A percentile compares a stretch with the other conserved stretches of the same genome.
Evolutionary conservation across 1,140 invertebrate genomes (phyloP).

Genomic region (Luehdorfia chinensis): DNA sequence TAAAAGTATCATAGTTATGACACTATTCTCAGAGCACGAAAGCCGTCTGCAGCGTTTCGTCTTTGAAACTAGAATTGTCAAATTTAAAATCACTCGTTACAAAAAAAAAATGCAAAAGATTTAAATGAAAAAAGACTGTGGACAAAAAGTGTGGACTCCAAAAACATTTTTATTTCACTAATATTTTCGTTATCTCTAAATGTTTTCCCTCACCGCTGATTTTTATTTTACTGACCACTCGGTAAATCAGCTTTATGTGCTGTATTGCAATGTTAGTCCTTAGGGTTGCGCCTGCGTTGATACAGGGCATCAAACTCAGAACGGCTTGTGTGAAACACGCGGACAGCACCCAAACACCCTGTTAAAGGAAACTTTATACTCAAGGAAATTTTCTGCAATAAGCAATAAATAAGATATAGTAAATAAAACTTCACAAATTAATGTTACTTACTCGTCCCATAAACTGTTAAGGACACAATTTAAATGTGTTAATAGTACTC

Average conservation of each 20-base stretch:
- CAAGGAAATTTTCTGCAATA: too few relatives aligned
- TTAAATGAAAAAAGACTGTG: neutral
- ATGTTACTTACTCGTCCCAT: slow-evolving; percentile 42
- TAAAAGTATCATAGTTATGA: slow-evolving; percentile 50
- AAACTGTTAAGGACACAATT: slow-evolving; percentile 76
- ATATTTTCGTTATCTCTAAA: too few relatives aligned
- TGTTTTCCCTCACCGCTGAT: too few relatives aligned
- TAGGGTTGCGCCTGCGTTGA: too few relatives aligned
- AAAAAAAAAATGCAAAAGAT: neutral
- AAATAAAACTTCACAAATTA: too few relatives aligned
- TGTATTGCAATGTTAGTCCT: too few relatives aligned
- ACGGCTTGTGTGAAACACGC: neutral
- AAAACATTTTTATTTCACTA: neutral
- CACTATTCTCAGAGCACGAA: slow-evolving; percentile 35
- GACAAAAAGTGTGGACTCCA: neutral
- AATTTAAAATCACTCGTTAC: neutral
- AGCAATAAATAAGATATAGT: too few relatives aligned
- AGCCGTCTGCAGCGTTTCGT: slow-evolving; percentile 20
- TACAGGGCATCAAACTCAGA: neutral
- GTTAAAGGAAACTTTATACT: too few relatives aligned
- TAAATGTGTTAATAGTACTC: slow-evolving; percentile 84
- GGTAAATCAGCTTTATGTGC: too few relatives aligned
- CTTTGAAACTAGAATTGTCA: slow-evolving; percentile 25
- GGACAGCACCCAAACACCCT: too few relatives aligned
- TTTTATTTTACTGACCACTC: too few relatives aligned